These are phyloP conservation scores for Alca torda DNA, from an alignment of 2,797 vertebrate genomes.

Conservation along the genomic window DNA sequence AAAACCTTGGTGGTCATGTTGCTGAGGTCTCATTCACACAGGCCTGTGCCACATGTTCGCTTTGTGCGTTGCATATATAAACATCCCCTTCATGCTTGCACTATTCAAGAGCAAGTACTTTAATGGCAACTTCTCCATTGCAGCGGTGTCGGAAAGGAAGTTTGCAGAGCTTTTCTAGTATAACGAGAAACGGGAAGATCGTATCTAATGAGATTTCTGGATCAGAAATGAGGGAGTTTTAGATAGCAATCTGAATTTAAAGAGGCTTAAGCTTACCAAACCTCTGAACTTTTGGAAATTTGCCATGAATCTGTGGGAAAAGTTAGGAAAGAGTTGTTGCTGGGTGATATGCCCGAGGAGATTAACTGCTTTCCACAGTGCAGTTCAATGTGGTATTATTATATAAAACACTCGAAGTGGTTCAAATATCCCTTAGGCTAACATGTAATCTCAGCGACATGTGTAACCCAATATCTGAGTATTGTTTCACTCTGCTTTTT, in stretches of 20 bases:
- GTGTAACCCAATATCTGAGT: constrained; percentile 65
- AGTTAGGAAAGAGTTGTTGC: constrained; percentile 46
- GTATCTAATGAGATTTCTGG: constrained; percentile 45
- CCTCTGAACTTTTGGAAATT: constrained; percentile 16
- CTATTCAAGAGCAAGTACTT: not conserved
- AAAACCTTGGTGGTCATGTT: not conserved
- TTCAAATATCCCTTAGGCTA: constrained; percentile 59
- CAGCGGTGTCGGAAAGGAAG: not conserved
- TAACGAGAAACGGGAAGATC: not conserved
- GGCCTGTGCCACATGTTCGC: not conserved
- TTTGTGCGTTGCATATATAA: not conserved
- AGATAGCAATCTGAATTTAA: constrained; percentile 52
- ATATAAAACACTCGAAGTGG: constrained; percentile 52
- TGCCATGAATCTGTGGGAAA: constrained; percentile 68
- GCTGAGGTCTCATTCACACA: not conserved
- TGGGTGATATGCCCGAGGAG: constrained; percentile 56
- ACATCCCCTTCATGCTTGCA: not conserved
- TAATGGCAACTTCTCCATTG: not conserved
- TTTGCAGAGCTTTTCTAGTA: constrained; percentile 1
- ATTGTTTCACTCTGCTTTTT: constrained; percentile 66
- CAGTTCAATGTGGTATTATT: constrained; percentile 59
- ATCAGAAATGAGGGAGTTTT: not conserved
- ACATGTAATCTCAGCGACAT: constrained; percentile 36
- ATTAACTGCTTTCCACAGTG: constrained; percentile 60
- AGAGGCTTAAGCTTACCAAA: constrained; percentile 40